These are phyloP conservation scores for Habropoda laboriosa DNA, from an alignment of 1,140 invertebrate genomes.

Conservation along the genomic window DNA sequence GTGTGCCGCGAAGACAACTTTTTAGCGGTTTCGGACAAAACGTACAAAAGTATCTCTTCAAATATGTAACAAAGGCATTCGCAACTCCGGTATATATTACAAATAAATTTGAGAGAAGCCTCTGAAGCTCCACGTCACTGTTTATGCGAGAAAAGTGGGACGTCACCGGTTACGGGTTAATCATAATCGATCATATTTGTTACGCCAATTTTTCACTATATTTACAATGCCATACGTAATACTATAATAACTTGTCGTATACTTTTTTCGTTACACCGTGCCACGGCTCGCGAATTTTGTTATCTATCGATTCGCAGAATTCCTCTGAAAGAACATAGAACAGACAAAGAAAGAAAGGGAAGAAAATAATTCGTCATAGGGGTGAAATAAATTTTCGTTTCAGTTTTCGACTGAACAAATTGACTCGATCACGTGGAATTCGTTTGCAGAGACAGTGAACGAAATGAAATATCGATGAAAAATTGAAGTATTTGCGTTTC, in stretches of 20 bases:
- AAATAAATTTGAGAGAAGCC: no score
- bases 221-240: conserved; percentile 75
- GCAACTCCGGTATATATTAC: no score
- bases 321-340: not conserved
- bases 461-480: not conserved
- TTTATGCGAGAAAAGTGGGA: no score
- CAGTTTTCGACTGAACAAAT: not conserved
- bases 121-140: no score
- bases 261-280: conserved; percentile 72
- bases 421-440: no score
- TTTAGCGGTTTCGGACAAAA: no score
- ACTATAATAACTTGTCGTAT: conserved; percentile 79
- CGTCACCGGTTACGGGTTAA: no score
- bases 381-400: not conserved
- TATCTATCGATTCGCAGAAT: conserved; percentile 25
- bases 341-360: not conserved
- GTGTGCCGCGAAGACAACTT: no score
- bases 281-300: conserved; percentile 38
- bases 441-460: not conserved
- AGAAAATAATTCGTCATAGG: not conserved
- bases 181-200: conserved; percentile 61
- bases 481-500: not conserved
- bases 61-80: no score
- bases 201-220: conserved; percentile 74
- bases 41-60: no score